Conservation (phyloP, 2,797 vertebrate species). For the Arremon brunneinucha region DNA sequence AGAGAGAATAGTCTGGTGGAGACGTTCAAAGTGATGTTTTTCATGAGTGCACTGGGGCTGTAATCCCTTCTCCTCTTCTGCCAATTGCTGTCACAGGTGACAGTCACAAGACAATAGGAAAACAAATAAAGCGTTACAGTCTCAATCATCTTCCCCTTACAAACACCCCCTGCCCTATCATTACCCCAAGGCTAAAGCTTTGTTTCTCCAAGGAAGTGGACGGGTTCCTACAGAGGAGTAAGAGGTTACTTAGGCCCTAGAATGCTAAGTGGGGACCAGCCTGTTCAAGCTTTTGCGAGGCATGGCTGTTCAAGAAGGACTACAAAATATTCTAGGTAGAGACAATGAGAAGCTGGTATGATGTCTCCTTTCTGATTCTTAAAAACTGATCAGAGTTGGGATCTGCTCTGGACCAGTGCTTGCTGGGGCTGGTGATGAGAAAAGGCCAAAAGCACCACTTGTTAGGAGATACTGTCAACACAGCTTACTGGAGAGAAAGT, state of each 20-base stretch:
- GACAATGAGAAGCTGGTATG: background rate
- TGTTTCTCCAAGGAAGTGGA: background rate
- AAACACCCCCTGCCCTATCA: background rate
- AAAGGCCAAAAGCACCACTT: slow-evolving; percentile 79
- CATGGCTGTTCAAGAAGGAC: background rate
- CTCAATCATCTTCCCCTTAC: background rate
- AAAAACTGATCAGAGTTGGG: slow-evolving; percentile 75
- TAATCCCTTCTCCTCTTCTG: background rate
- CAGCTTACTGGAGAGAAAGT: slow-evolving; percentile 73
- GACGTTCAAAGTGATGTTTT: background rate
- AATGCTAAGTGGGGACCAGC: background rate
- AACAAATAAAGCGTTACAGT: background rate
- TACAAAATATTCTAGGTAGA: background rate
- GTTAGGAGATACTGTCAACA: slow-evolving; percentile 81
- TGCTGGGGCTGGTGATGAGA: slow-evolving; percentile 79
- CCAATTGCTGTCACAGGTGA: background rate
- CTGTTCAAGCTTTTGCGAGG: background rate
- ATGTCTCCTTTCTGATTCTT: background rate
- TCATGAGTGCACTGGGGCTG: background rate
- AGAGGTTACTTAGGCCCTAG: background rate
- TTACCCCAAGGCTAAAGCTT: background rate
- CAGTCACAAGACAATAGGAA: background rate
- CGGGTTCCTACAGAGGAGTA: background rate
- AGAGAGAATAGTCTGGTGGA: background rate
- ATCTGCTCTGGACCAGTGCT: slow-evolving; percentile 76